Percentiles rank a stretch among this genome's conserved stretches.
Evolutionary conservation across 2,797 vertebrate species (phyloP).

Genomic region (Carduelis carduelis): DNA sequence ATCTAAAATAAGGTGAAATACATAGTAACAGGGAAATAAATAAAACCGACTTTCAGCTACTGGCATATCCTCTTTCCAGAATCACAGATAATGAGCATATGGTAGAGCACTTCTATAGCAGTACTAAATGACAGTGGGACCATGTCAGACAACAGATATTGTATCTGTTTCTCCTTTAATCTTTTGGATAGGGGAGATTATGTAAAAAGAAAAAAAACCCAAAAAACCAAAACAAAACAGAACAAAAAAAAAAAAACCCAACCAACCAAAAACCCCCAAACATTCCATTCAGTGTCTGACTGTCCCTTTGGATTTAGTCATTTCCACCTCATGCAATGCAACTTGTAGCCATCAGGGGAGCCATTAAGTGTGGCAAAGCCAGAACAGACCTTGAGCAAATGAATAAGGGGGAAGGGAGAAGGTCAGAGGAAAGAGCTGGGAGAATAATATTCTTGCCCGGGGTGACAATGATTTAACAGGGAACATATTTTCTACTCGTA

Average conservation of each 20-base stretch:
- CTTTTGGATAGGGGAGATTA: neutral
- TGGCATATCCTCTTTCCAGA: neutral
- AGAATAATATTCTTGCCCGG: conserved; percentile 40
- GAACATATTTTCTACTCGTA: conserved; percentile 48
- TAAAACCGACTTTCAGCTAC: neutral
- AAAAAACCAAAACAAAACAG: neutral
- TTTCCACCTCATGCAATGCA: neutral
- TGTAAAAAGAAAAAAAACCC: neutral
- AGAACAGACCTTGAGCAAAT: neutral
- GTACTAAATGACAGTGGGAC: neutral
- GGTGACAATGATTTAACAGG: conserved; percentile 47
- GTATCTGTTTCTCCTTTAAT: neutral
- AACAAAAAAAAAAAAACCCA: too few species aligned
- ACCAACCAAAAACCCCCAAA: neutral
- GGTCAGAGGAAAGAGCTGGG: neutral
- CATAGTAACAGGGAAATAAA: neutral
- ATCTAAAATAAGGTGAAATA: neutral
- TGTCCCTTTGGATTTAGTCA: neutral
- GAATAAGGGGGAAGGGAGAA: neutral
- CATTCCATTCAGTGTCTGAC: neutral
- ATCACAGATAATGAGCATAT: neutral
- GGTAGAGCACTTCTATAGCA: neutral
- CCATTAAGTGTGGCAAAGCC: neutral
- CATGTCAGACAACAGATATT: neutral
- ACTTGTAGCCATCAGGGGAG: neutral